A percentile compares a stretch with the other conserved stretches of the same genome.
Evolutionary conservation across 2,113 vertebrate genomes (phyloP).

Genomic region (Platysteira castanea): DNA sequence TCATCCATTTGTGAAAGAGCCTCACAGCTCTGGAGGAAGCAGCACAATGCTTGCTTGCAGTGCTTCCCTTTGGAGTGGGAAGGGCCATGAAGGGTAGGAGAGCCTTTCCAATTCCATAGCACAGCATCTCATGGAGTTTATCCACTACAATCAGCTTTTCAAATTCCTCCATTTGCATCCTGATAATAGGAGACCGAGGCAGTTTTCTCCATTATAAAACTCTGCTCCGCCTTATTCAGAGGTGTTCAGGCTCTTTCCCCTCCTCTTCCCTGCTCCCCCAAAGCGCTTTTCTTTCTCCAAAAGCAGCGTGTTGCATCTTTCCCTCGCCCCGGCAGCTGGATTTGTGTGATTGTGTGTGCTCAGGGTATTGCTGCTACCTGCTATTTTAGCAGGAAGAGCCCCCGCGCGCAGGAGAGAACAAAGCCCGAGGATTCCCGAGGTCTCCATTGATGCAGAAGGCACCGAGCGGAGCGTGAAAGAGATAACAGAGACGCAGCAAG

Average conservation of each 20-base stretch:
- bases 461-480: not conserved
- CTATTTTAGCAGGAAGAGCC: constrained; percentile 14
- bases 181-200: not conserved
- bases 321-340: not conserved
- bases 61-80: not conserved
- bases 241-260: not conserved
- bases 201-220: not conserved
- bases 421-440: not conserved
- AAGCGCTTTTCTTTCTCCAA: not conserved
- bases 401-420: not conserved
- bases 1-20: not conserved
- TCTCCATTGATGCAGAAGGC: constrained; percentile 42
- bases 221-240: not conserved
- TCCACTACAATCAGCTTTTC: not conserved
- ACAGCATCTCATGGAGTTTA: not conserved
- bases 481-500: not conserved
- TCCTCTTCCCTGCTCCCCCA: not conserved
- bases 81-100: not conserved
- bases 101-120: not conserved
- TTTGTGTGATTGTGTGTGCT: not conserved
- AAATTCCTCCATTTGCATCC: not conserved
- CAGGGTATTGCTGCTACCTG: not conserved
- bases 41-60: not conserved
- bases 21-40: not conserved
- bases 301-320: not conserved